Evolutionary conservation across 2,797 vertebrate genomes (phyloP).

Genomic region (Selene dorsalis): DNA sequence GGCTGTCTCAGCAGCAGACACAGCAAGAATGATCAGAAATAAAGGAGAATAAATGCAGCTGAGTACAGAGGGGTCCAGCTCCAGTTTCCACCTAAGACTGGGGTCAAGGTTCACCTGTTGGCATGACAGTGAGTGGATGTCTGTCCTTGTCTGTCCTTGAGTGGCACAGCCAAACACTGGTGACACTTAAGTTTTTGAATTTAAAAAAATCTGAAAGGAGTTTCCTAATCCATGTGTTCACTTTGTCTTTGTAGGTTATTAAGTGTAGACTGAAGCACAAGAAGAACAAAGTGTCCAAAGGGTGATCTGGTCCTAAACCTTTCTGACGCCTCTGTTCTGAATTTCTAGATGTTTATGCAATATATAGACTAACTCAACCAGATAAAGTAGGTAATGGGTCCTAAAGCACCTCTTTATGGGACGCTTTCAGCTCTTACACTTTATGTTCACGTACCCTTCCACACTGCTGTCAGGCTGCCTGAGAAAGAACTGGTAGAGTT

Average conservation of each 20-base stretch:
- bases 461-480: conserved; percentile 88
- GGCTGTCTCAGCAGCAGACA: background rate
- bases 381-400: background rate
- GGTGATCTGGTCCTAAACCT: background rate
- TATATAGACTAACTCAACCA: too few species aligned
- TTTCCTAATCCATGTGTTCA: background rate
- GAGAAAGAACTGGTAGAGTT: conserved; percentile 96
- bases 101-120: background rate
- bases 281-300: background rate
- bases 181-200: background rate
- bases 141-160: background rate
- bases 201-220: background rate
- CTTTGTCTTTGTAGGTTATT: background rate
- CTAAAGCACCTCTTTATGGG: background rate
- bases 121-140: background rate
- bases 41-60: background rate
- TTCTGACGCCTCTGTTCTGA: background rate
- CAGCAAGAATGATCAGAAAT: background rate
- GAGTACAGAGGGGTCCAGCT: background rate
- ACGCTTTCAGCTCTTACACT: background rate
- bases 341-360: background rate
- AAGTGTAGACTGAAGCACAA: background rate
- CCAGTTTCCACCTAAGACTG: background rate
- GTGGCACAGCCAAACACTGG: background rate
- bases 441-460: conserved; percentile 83